phyloP scores from a whole-genome alignment of 1,140 invertebrate genomes.

The Lucilia sericata region DNA sequence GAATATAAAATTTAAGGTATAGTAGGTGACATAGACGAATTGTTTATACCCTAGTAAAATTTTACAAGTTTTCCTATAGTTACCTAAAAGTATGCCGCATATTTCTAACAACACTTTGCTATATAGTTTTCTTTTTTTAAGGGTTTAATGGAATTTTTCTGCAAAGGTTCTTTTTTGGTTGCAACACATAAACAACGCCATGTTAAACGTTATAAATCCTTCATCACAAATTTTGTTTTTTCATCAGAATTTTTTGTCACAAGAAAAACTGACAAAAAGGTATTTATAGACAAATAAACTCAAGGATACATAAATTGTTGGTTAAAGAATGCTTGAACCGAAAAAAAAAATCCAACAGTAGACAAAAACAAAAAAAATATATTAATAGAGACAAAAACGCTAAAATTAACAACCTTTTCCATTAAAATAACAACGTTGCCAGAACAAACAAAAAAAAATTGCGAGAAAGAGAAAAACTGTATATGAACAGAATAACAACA shows the following conservation, averaged over 20 bases:
- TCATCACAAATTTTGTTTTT: background rate
- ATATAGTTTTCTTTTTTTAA: conserved; percentile 1
- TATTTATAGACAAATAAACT: conserved; percentile 12
- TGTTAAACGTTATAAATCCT: background rate
- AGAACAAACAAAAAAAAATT: background rate
- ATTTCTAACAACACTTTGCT: background rate
- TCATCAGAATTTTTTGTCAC: background rate
- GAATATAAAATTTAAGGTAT: background rate
- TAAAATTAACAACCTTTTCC: conserved; percentile 16
- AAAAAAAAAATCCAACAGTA: background rate
- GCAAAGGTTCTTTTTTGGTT: background rate
- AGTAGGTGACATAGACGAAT: background rate
- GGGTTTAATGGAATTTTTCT: background rate
- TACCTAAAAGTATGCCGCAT: background rate
- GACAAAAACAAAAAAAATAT: background rate
- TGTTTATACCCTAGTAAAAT: background rate
- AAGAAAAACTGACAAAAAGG: background rate
- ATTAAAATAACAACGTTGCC: background rate
- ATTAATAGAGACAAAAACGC: conserved; percentile 16
- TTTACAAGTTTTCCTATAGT: too few species aligned
- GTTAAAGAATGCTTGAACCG: background rate
- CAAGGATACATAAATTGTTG: conserved; percentile 6
- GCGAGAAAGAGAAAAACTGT: background rate
- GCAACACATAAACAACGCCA: background rate
- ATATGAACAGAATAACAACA: background rate